Conservation (phyloP, 2,797 vertebrate genomes). For the Yasuhikotakia modesta region DNA sequence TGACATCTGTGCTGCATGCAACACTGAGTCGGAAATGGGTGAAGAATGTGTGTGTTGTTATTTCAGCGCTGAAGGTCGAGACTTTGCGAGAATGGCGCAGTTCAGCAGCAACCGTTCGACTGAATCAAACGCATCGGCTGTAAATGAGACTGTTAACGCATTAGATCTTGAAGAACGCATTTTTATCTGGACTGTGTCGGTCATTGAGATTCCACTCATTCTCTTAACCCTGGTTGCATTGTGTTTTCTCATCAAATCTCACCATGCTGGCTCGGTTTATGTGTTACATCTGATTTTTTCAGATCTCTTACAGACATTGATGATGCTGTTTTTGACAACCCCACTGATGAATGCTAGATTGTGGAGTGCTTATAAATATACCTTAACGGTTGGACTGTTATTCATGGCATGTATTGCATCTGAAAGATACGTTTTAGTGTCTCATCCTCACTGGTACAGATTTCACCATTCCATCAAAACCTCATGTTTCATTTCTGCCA, state of each 20-base stretch:
- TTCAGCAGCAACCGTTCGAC: background rate
- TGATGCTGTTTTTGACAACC: conserved; percentile 15
- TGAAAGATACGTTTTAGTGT: conserved; percentile 33
- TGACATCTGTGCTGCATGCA: no score
- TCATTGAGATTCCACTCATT: conserved; percentile 25
- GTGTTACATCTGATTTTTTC: conserved; percentile 26
- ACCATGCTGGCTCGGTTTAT: conserved; percentile 18
- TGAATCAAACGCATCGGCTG: background rate
- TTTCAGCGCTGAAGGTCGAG: conserved; percentile 3
- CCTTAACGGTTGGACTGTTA: conserved; percentile 7
- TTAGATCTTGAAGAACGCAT: background rate
- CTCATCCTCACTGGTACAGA: conserved; percentile 30
- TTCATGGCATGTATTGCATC: conserved; percentile 30
- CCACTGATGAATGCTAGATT: background rate
- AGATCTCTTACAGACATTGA: conserved; percentile 26
- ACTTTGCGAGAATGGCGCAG: conserved; percentile 9
- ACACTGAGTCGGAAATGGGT: background rate
- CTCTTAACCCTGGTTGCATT: conserved; percentile 25
- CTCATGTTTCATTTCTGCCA: conserved; percentile 3
- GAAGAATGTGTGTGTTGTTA: background rate
- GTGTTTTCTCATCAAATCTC: conserved; percentile 23
- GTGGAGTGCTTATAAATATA: conserved; percentile 31
- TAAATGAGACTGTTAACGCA: background rate
- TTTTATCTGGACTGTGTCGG: conserved; percentile 11
- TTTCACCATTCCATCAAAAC: conserved; percentile 22